Base-by-base conservation (phyloP, 1,140 invertebrate species). In the Antheraea pernyi region DNA sequence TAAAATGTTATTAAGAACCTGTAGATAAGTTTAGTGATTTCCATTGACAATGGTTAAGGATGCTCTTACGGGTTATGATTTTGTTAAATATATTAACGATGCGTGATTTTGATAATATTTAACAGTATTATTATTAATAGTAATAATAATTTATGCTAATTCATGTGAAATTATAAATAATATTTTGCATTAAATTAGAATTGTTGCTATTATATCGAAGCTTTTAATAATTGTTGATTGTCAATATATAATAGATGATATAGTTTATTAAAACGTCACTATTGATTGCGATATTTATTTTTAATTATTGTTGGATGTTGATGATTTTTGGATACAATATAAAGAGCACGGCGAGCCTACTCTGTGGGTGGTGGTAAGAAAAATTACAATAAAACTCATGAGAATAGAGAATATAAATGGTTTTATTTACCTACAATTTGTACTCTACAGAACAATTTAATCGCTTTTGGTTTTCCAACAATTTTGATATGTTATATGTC, bases 301-400 rank as follows among this genome's bases (percentile, higher is more conserved):
- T 71, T 69, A 70, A 78, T 78, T 80, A 70, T 53, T 53, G 46
- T 53, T 53, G 46, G 46, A 75, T 83, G 78, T 86, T 79, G 75
- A 75, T 72, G 77, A 69, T 80, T 86, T 79, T 53, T 53, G 46
- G 46, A 53, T 53, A 53, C 46, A 53, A 53, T n/a, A 13, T 53
- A 80, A 81, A 82, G 86, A 83, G 82, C 82, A 72, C 71, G 80
- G 66, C 69, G 75, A 73, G 53, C 62, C 67, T 69, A 67, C 68
- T 65, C 70, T 77, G 78, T 70, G 69, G 80, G 80, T 81, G 82
- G 83, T 80, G 83, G 81, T 88, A 89, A 88, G 88, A 85, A 86
- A 91, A 89, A 90, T 89, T 89, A 91, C 88, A 91, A 90, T 91
- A 91, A 91, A 91, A 91, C 87, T 89, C 76, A 87, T 89, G 46